These are phyloP conservation scores for Drosophila fuyamai DNA, from an alignment of 1,140 invertebrate genomes.

Conservation along the genomic window DNA sequence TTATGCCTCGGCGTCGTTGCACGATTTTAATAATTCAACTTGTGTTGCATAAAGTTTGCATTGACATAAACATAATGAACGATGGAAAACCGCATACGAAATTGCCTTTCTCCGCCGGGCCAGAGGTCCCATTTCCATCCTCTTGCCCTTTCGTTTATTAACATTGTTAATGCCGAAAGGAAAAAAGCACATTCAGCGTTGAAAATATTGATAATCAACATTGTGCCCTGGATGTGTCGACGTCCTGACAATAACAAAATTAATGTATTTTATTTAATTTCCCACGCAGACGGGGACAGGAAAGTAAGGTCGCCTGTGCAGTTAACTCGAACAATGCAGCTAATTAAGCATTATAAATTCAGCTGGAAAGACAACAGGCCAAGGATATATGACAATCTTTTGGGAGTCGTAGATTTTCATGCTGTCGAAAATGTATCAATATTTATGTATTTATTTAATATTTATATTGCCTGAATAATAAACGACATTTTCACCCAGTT, in stretches of 20 bases:
- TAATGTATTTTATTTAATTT: conserved; percentile 70
- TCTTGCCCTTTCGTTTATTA: conserved; percentile 34
- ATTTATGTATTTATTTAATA: conserved; percentile 12
- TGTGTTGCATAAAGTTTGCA: conserved; percentile 61
- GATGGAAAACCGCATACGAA: conserved; percentile 49
- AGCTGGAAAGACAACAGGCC: conserved; percentile 35
- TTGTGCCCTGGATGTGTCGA: conserved; percentile 37
- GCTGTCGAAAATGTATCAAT: conserved; percentile 4
- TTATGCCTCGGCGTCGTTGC: conserved; percentile 48
- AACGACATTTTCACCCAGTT: not conserved
- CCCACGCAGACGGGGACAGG: not conserved
- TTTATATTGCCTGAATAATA: conserved; percentile 25
- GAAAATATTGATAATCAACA: conserved; percentile 71
- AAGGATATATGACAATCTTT: conserved; percentile 22
- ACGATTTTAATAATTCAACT: conserved; percentile 73
- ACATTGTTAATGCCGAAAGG: conserved; percentile 48
- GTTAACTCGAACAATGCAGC: conserved; percentile 74
- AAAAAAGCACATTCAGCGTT: conserved; percentile 29
- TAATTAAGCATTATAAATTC: conserved; percentile 78
- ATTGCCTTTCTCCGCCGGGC: conserved; percentile 36
- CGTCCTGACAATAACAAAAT: conserved; percentile 60
- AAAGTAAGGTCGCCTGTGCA: conserved; percentile 60
- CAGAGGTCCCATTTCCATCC: not conserved
- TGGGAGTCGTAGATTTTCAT: conserved; percentile 35
- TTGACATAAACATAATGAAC: conserved; percentile 52